Base-by-base conservation (phyloP, 53 echinoderm and acorn worm species). In the Echinarachnius parma region DNA sequence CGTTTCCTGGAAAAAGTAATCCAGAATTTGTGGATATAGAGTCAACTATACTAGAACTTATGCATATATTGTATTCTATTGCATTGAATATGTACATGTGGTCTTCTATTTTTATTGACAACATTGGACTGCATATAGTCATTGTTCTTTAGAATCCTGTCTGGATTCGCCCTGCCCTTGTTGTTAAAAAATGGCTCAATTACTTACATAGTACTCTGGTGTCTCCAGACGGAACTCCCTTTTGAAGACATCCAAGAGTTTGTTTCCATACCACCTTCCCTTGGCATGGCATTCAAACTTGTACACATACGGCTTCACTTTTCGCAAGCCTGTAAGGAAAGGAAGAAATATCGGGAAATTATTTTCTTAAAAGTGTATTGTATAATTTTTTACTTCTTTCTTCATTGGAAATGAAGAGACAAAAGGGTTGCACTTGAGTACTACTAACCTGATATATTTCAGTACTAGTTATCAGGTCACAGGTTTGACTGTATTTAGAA, bases 131-230 rank as follows among this genome's bases (percentile, higher is more conserved):
- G 89, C 34, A 93, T 81, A 75, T 83, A 86, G 66, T 93, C 94
- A 64, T 93, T 90, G 79, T 77, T 81, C 22, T 55, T 59, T 23
- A 93, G 46, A 34, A 90, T 75, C 35, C 70, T 75, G 52, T 86
- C 88, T 9, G 78, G 60, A 9, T 78, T 62, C 16, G 81, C 89
- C 37, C 23, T 77, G 34, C 57, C 53, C 11, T 87, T 84, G 66
- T 93, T 86, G n/a, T n/a, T n/a, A n/a, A n/a, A n/a, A n/a, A n/a
- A n/a, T n/a, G n/a, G n/a, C n/a, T n/a, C n/a, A n/a, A n/a, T n/a
- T 42, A 64, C 95, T 90, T 68, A 94, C 95, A 80, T 94, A 94
- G 78, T 86, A 94, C 58, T 89, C 87, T 61, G 87, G 69, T 4
- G 90, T 65, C 75, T 94, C 95, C 21, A 79, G 54, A 15, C 96